Evolutionary conservation across 2,888 invertebrate genomes (phyloP), one percentile per base, ranked within the genome.

Genomic region (Ganaspis brasiliensis): DNA sequence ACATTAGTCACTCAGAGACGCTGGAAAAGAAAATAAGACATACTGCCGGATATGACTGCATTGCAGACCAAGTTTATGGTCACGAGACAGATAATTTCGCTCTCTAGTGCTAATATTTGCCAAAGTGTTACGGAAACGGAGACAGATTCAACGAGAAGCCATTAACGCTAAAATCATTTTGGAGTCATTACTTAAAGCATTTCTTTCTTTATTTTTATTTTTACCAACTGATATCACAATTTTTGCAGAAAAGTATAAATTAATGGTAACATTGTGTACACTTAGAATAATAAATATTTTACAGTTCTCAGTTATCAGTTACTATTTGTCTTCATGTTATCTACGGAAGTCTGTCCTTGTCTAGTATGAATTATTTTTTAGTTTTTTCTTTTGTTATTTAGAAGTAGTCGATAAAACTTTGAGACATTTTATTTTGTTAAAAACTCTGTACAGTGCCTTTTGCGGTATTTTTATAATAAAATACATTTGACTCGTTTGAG

Each of bases 1-100:
- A 45, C 67, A 67, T 67, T 67, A 67, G 45, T 67, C 67, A 67
- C 26, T n/a, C 9, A 14, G 45, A 63, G 40, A 63, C 8, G 67
- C 14, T n/a, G 45, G n/a, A 24, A 67, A 45, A 61, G 12, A 24
- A 45, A 67, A 59, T 31, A 31, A 35, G 59, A 45, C 21, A 26
- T 21, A 24, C 26, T 67, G 45, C 45, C 45, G 21, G 21, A 45
- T 67, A 45, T 24, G n/a, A n/a, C 67, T 67, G 45, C 67, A 67
- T 24, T 67, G 45, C 67, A 67, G 67, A 67, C 45, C 67, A 9
- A 67, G 45, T 67, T 45, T 45, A 67, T 45, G 67, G 45, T 21
- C 21, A n/a, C n/a, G 14, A n/a, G 26, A 24, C 67, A 49, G 37
- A 61, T 67, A 67, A 67, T 67, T 52, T 67, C 45, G 45, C 63